phyloP scores from a whole-genome alignment of 2,113 vertebrate species.

The Empidonax traillii region DNA sequence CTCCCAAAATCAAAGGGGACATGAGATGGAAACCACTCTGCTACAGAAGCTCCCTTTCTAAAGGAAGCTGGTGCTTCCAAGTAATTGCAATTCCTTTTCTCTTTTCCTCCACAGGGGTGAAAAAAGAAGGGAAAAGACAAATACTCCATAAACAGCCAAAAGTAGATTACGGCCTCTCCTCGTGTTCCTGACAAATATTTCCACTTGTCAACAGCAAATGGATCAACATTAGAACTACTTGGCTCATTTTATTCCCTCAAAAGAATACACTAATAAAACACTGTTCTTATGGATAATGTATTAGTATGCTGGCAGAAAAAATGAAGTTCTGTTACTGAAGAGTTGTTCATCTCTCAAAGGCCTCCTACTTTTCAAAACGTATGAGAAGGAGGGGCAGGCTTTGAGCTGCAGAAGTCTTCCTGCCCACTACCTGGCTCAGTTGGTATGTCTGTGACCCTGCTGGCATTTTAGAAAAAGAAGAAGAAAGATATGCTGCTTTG shows the following conservation, averaged over 20 bases:
- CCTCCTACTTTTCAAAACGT: not conserved
- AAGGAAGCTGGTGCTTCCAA: not conserved
- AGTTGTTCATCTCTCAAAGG: not conserved
- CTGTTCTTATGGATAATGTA: not conserved
- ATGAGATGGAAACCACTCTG: not conserved
- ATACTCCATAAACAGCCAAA: not conserved
- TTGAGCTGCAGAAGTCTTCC: not conserved
- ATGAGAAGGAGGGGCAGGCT: not conserved
- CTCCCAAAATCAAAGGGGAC: not conserved
- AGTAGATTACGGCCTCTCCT: not conserved
- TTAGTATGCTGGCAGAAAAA: not conserved
- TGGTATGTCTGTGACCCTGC: not conserved
- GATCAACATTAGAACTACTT: not conserved
- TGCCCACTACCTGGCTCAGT: not conserved
- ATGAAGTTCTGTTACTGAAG: not conserved
- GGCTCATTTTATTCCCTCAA: not conserved
- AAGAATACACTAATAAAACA: not conserved
- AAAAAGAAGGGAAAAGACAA: not conserved
- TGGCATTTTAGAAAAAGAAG: not conserved
- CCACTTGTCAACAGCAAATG: not conserved
- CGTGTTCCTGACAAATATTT: not conserved
- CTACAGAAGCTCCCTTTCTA: not conserved
- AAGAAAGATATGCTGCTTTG: not conserved
- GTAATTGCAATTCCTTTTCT: not conserved
- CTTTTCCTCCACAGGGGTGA: not conserved